These are phyloP conservation scores for Druon quercuslanigerum DNA, from an alignment of 1,140 invertebrate species.

Conservation along the genomic window DNA sequence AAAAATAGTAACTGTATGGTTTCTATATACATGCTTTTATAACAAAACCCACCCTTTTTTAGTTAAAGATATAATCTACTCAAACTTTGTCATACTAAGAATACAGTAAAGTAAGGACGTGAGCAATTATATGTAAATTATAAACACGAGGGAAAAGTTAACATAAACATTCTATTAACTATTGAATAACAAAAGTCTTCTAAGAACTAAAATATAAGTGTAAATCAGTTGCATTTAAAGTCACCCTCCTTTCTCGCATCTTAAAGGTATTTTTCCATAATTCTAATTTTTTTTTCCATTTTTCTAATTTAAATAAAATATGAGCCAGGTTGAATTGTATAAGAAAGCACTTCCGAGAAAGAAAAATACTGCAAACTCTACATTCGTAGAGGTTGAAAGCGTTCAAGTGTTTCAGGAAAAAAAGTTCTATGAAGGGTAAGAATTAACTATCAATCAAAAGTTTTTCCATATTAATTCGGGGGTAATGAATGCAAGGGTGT, in stretches of 20 bases:
- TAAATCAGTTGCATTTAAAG: slow-evolving; percentile 14
- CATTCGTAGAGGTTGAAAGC: neutral
- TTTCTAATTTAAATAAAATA: slow-evolving; percentile 19
- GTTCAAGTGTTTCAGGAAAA: neutral
- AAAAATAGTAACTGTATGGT: no score
- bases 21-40: no score
- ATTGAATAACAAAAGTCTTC: slow-evolving; percentile 3
- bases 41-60: no score
- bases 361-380: neutral
- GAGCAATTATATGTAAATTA: neutral
- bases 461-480: neutral
- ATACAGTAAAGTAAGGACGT: no score
- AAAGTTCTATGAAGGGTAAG: neutral
- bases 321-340: neutral
- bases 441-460: slow-evolving; percentile 22
- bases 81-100: no score
- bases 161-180: slow-evolving; percentile 16
- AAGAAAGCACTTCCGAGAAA: neutral
- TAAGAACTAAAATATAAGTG: slow-evolving; percentile 18
- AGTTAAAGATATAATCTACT: no score
- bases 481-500: slow-evolving; percentile 38
- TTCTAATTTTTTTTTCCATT: no score
- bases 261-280: slow-evolving; percentile 18
- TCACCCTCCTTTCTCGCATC: slow-evolving; percentile 8
- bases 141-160: slow-evolving; percentile 18